A percentile compares a stretch with the other conserved stretches of the same genome.
These are phyloP conservation scores for Anthrax anthrax DNA, from an alignment of 2,888 invertebrate species.

Conservation along the genomic window DNA sequence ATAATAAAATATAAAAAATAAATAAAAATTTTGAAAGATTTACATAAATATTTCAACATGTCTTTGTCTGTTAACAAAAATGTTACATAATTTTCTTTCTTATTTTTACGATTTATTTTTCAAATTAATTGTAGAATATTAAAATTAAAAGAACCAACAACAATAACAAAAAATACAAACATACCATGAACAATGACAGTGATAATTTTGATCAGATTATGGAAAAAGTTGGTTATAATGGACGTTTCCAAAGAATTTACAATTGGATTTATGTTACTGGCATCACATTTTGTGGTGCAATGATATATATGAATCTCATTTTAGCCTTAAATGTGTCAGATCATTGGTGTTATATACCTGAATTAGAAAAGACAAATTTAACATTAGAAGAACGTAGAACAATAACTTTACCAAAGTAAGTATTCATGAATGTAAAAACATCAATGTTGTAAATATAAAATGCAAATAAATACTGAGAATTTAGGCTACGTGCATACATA, in stretches of 20 bases:
- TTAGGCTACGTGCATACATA: not conserved
- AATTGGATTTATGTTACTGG: conserved; percentile 37
- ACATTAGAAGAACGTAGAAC: conserved; percentile 38
- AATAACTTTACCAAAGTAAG: conserved; percentile 40
- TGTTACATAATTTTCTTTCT: not conserved
- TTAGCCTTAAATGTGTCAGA: conserved; percentile 41
- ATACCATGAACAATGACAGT: conserved; percentile 14
- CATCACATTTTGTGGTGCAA: conserved; percentile 34
- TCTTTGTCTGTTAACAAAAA: not conserved
- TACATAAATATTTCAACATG: too few relatives aligned
- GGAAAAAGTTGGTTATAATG: conserved; percentile 38
- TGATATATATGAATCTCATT: conserved; percentile 40
- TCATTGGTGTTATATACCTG: conserved; percentile 44
- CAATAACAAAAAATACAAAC: not conserved
- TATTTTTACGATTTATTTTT: not conserved
- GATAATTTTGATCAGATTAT: conserved; percentile 40
- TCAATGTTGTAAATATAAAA: too few relatives aligned
- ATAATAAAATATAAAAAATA: too few relatives aligned
- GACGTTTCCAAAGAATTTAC: conserved; percentile 38
- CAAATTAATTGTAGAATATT: too few relatives aligned
- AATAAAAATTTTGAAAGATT: too few relatives aligned
- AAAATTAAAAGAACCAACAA: too few relatives aligned
- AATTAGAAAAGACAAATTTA: conserved; percentile 35
- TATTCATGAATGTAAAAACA: too few relatives aligned
- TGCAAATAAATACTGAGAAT: not conserved